Evolutionary conservation across 2,113 vertebrate species (phyloP).

Genomic region (Acanthisitta chloris): DNA sequence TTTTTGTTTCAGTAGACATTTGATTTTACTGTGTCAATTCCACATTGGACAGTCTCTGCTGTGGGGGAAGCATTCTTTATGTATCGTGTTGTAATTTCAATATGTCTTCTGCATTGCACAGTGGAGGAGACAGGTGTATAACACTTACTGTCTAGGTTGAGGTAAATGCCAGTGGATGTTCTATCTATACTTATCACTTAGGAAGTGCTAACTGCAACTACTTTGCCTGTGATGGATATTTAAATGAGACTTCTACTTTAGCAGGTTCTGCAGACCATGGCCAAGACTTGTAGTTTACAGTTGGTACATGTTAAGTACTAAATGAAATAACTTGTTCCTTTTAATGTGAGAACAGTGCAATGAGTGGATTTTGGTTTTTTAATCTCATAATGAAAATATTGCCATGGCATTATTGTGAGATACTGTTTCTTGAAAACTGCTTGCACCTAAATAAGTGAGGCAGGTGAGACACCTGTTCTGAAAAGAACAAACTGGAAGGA

Average conservation of each 20-base stretch:
- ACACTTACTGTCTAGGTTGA: background rate
- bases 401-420: background rate
- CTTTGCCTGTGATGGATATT: background rate
- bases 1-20: background rate
- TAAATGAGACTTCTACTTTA: background rate
- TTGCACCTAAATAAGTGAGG: background rate
- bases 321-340: background rate
- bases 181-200: background rate
- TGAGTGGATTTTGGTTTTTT: background rate
- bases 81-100: background rate
- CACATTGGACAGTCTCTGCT: background rate
- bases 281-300: background rate
- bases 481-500: background rate
- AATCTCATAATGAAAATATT: background rate
- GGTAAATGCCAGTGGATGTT: background rate
- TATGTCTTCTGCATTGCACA: background rate
- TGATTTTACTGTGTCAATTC: background rate
- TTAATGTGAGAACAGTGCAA: background rate
- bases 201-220: background rate
- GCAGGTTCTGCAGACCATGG: background rate
- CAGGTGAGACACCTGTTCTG: background rate
- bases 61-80: accelerated
- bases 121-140: background rate
- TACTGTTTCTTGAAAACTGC: background rate
- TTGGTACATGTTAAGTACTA: background rate